These are phyloP conservation scores for Rhabdomys pumilio DNA, from an alignment of 2,797 vertebrate genomes.

Conservation along the genomic window DNA sequence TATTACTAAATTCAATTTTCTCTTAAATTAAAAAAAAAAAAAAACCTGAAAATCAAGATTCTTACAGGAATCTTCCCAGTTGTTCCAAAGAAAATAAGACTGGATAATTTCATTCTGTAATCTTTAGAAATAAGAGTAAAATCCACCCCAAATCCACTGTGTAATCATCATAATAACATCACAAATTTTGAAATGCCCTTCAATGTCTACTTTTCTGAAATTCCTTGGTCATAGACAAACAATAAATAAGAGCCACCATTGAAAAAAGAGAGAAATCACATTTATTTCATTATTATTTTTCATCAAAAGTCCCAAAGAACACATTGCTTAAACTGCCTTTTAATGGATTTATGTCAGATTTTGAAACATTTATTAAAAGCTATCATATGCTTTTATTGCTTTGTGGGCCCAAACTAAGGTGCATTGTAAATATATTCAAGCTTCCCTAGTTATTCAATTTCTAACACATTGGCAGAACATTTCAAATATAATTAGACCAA, in stretches of 20 bases:
- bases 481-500: constrained; percentile 11
- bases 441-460: not conserved
- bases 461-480: not conserved
- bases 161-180: not conserved
- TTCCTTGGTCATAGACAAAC: not conserved
- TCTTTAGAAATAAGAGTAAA: constrained; percentile 6
- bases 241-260: not conserved
- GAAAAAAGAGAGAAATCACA: not conserved
- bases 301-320: not conserved
- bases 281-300: not conserved
- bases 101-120: not conserved
- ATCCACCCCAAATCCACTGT: not conserved
- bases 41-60: not conserved
- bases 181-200: not conserved
- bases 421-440: not conserved
- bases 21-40: not conserved
- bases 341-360: not conserved
- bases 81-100: constrained; percentile 15
- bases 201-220: constrained; percentile 42
- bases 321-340: not conserved
- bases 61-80: not conserved
- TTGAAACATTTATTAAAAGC: constrained; percentile 28
- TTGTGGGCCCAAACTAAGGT: constrained; percentile 1
- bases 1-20: constrained; percentile 22
- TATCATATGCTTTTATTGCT: not conserved